These are phyloP conservation scores for Drosophila anceps DNA, from an alignment of 2,888 invertebrate genomes.

Conservation along the genomic window DNA sequence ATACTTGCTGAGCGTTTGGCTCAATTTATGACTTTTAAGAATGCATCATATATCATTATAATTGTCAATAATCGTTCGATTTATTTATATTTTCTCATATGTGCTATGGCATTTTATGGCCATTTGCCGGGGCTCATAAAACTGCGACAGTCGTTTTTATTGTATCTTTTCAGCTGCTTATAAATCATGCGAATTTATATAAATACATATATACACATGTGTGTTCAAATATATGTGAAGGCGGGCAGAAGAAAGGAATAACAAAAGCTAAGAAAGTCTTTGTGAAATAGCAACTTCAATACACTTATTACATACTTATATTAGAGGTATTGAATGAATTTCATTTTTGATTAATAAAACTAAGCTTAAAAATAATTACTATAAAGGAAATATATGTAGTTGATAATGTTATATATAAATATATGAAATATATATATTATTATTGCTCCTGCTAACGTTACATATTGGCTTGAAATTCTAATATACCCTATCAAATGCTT, in stretches of 20 bases:
- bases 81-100: slow-evolving; percentile 81
- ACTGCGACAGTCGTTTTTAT: slow-evolving; percentile 79
- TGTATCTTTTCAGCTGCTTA: slow-evolving; percentile 58
- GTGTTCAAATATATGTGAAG: slow-evolving; percentile 26
- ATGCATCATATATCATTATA: slow-evolving; percentile 80
- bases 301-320: slow-evolving; percentile 1
- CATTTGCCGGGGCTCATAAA: slow-evolving; percentile 75
- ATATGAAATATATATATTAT: neutral
- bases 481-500: slow-evolving; percentile 1
- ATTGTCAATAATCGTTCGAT: slow-evolving; percentile 82
- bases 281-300: neutral
- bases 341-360: too few relatives aligned
- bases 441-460: neutral
- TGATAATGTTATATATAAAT: neutral
- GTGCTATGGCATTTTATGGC: slow-evolving; percentile 75
- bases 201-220: slow-evolving; percentile 5
- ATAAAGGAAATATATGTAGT: too few relatives aligned
- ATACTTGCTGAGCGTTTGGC: slow-evolving; percentile 36
- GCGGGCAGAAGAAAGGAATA: slow-evolving; percentile 34
- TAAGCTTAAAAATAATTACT: neutral
- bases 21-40: slow-evolving; percentile 77
- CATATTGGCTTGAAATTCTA: neutral
- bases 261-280: neutral
- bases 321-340: neutral
- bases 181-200: slow-evolving; percentile 75